Percentiles rank a stretch among this genome's conserved stretches.
These are phyloP conservation scores for Netelia melanura DNA, from an alignment of 2,888 invertebrate genomes.

Conservation along the genomic window DNA sequence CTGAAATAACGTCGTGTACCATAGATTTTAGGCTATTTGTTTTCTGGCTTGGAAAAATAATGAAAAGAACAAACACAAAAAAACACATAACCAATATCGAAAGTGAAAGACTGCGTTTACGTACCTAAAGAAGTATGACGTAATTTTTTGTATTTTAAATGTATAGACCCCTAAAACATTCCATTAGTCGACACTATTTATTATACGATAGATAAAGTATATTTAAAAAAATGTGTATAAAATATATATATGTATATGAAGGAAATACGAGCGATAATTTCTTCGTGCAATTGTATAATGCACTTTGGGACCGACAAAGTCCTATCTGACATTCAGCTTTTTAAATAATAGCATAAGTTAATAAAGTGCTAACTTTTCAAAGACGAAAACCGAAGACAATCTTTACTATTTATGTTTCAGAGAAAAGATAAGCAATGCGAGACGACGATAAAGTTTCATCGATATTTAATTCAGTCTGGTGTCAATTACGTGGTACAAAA, in stretches of 20 bases:
- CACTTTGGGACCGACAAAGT: conserved; percentile 35
- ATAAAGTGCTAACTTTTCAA: conserved; percentile 64
- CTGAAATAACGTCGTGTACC: neutral
- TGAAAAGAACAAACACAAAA: no score
- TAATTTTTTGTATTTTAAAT: conserved; percentile 73
- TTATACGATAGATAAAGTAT: conserved; percentile 59
- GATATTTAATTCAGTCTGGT: conserved; percentile 37
- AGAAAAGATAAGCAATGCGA: neutral
- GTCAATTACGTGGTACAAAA: conserved; percentile 42
- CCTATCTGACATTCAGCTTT: conserved; percentile 51
- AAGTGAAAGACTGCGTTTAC: conserved; percentile 74
- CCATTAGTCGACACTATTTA: conserved; percentile 72
- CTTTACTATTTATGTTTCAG: neutral
- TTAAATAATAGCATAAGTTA: conserved; percentile 49
- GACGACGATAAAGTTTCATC: neutral
- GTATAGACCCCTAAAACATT: conserved; percentile 74
- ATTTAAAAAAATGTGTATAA: conserved; percentile 59
- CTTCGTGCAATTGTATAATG: conserved; percentile 24
- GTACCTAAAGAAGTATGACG: conserved; percentile 65
- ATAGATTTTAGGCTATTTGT: conserved; percentile 36
- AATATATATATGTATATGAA: conserved; percentile 7
- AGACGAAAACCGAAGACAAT: neutral
- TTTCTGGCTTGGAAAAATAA: conserved; percentile 40
- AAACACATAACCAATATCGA: conserved; percentile 61
- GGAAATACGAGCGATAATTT: conserved; percentile 6